Conservation (phyloP, 2,797 vertebrate genomes). For the Phoxinus dragarum region DNA sequence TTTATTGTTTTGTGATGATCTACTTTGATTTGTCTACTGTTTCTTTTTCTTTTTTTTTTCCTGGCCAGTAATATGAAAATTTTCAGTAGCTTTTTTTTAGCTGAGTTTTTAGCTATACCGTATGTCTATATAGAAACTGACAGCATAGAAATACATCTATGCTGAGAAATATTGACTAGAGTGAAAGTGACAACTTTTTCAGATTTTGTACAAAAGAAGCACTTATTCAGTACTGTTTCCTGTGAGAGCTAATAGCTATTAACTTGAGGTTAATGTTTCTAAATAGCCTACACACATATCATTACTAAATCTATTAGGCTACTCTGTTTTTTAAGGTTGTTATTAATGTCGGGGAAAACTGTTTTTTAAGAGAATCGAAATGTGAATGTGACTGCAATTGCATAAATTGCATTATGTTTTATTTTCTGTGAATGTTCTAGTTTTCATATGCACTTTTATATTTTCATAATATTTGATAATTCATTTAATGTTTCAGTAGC, state of each 20-base stretch:
- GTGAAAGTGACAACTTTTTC: neutral
- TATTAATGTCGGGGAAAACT: conserved; percentile 1
- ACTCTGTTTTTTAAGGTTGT: neutral
- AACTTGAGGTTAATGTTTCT: neutral
- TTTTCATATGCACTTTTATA: conserved; percentile 8
- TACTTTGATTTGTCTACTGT: neutral
- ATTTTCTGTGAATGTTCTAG: neutral
- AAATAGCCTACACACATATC: neutral
- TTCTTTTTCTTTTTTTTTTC: neutral
- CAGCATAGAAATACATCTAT: neutral
- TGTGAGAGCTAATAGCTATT: neutral
- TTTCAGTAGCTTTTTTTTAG: neutral
- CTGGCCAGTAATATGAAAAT: conserved; percentile 6
- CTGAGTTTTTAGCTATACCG: neutral
- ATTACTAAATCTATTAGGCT: neutral
- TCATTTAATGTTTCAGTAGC: neutral
- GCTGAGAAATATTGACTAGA: neutral
- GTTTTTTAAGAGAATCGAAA: neutral
- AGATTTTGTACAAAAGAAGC: neutral
- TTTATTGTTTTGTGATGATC: neutral
- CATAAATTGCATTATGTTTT: neutral
- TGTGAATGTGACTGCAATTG: conserved; percentile 5
- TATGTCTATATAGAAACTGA: neutral
- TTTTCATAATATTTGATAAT: conserved; percentile 13
- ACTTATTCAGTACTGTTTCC: neutral